Base-by-base conservation (phyloP, 1,140 invertebrate genomes). In the Drosophila jambulina region DNA sequence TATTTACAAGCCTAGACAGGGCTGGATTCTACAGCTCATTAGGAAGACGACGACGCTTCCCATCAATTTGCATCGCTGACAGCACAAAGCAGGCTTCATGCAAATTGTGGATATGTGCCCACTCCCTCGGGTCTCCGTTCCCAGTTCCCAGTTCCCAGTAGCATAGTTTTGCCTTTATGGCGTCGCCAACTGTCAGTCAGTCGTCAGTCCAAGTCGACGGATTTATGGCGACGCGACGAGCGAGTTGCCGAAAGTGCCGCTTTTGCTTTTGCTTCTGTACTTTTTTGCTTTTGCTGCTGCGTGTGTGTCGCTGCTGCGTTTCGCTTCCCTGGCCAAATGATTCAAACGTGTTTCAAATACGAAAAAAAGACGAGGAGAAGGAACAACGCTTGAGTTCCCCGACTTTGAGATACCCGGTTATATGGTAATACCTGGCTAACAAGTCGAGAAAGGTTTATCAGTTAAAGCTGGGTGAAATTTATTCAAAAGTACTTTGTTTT, bases 271-370 rank as follows among this genome's bases (percentile, higher is more conserved):
- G 21, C 57, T 36, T 59, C 56, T 56, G 49, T 40, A n/a, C 36
- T 61, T 29, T 53, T 61, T 25, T 54, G 46, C 38, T 67, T 75
- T 38, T 56, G 53, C 25, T 56, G 25, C 53, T 40, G 45, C 32
- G 40, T 56, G 48, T 65, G 46, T 49, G 34, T 46, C 43, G 27
- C 49, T 19, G 63, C 25, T 69, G 62, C 76, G 79, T 75, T 75
- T 67, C 51, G 79, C 70, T 65, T 82, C 68, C 76, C 84, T 88
- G 77, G 84, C 77, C 84, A 88, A 87, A 87, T 88, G 84, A 78
- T 78, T 71, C 84, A 88, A 87, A 87, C 84, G 84, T 87, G 84
- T 87, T 84, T 87, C 80, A 87, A 84, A 87, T 87, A 81, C 62
- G 27, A 63, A 85, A 78, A 21, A 40, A 54, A 64, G 67, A 53